Evolutionary conservation across 2,113 vertebrate genomes (phyloP).

Genomic region (Syngnathus floridae): DNA sequence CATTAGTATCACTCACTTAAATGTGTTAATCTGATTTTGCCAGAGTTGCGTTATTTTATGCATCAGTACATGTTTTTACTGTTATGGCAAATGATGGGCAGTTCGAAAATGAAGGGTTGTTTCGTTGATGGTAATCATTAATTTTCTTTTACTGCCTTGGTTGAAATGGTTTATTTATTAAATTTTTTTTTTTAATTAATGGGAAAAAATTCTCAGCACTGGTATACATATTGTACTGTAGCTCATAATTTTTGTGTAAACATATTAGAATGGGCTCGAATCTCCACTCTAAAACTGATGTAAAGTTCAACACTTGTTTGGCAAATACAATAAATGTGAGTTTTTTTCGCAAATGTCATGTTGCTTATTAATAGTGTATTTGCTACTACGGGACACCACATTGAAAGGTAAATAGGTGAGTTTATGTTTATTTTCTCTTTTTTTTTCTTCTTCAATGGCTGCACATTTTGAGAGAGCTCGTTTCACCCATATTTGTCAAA

Average conservation of each 20-base stretch:
- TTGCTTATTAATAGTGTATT: slow-evolving; percentile 61
- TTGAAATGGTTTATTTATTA: slow-evolving; percentile 98
- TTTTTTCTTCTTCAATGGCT: slow-evolving; percentile 27
- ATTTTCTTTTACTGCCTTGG: slow-evolving; percentile 77
- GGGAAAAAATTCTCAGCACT: slow-evolving; percentile 81
- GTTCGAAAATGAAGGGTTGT: slow-evolving; percentile 12
- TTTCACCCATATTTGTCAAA: slow-evolving; percentile 62
- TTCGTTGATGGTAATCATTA: neutral
- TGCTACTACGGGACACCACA: neutral
- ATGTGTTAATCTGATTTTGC: slow-evolving; percentile 59
- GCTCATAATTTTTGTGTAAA: slow-evolving; percentile 87
- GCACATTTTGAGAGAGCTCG: slow-evolving; percentile 51
- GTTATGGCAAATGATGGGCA: slow-evolving; percentile 65
- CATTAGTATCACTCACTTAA: slow-evolving; percentile 53
- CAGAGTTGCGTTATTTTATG: slow-evolving; percentile 56
- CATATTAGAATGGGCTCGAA: slow-evolving; percentile 85
- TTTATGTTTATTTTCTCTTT: slow-evolving; percentile 30
- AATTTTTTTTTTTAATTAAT: slow-evolving; percentile 55
- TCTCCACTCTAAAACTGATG: slow-evolving; percentile 92
- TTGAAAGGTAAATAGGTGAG: neutral
- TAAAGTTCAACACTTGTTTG: slow-evolving; percentile 99
- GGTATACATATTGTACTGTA: slow-evolving; percentile 78
- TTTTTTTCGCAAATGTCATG: slow-evolving; percentile 84
- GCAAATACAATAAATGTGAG: slow-evolving; percentile 99
- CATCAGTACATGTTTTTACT: slow-evolving; percentile 51